Evolutionary conservation across 2,797 vertebrate genomes (phyloP), one percentile per base, ranked within the genome.

Genomic region (Spinus pinus): DNA sequence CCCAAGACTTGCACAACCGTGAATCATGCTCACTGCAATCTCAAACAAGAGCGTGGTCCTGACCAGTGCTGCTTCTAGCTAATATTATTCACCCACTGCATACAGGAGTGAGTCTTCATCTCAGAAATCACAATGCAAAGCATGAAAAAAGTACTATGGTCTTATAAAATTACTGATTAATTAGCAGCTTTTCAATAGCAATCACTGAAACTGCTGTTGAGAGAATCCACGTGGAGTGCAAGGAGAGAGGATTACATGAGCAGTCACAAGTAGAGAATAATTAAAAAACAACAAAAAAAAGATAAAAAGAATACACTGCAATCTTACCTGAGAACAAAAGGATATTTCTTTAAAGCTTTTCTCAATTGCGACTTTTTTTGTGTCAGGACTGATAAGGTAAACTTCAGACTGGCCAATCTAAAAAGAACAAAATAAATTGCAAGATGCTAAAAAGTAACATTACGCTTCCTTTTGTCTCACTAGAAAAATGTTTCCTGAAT

Each of bases 281-380:
- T 41, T 37, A 61, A 84, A 93, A 14, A 53, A 37, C 35, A 31
- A 16, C 50, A 30, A 33, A 16, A 56, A 27, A 11, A 10, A 44
- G 6, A 54, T 7, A 60, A 30, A 61, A 74, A 41, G 60, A 91
- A n/a, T 24, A 80, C 14, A 65, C 18, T 24, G 14, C 53, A 42
- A 35, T 78, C 95, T 97, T 97, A 99, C 99, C 99, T 99, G 99
- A 97, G 99, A 99, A 97, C 99, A 99, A 98, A 99, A 99, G 58
- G 99, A 99, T 96, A 99, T 99, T 98, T 99, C 99, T 97, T 98
- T 98, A 98, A 99, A 99, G 98, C 98, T 98, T 98, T 99, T 99
- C 97, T 99, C 99, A 97, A 99, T 98, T 51, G 99, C 98, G 57
- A 99, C 98, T 97, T 99, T 99, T 98, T 99, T 99, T 95, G 99